phyloP scores from a whole-genome alignment of 2,113 vertebrate genomes.

The Myiozetetes cayanensis region DNA sequence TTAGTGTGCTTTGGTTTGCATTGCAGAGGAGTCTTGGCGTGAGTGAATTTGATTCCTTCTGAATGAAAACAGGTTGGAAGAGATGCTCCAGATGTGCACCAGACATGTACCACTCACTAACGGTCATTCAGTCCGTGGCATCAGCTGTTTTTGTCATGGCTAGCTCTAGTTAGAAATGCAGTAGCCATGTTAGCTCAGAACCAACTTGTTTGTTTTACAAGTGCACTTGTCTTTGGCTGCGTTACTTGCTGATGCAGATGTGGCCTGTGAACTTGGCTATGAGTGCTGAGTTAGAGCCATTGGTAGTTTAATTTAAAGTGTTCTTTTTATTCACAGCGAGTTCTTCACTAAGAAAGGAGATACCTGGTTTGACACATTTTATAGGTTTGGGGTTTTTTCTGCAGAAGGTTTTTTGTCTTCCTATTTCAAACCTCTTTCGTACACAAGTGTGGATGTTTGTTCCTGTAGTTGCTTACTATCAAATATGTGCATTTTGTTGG shows the following conservation, averaged over 20 bases:
- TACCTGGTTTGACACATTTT: background rate
- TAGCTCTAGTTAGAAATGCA: background rate
- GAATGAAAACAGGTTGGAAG: background rate
- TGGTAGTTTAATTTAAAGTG: background rate
- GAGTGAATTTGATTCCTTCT: background rate
- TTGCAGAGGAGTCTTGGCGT: background rate
- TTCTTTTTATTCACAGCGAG: background rate
- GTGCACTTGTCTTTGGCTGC: background rate
- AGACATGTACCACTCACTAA: background rate
- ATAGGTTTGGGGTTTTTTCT: background rate
- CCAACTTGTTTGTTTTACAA: background rate
- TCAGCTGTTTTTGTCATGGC: background rate
- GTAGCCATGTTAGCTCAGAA: background rate
- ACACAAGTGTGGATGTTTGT: background rate
- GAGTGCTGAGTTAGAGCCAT: background rate
- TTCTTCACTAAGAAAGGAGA: background rate
- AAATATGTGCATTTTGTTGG: background rate
- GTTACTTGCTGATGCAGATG: background rate
- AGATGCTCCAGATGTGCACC: background rate
- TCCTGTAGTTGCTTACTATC: background rate
- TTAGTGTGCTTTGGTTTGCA: accelerated
- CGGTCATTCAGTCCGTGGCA: background rate
- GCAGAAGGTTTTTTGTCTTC: background rate
- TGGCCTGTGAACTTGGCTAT: background rate
- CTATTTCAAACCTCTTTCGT: background rate